Evolutionary conservation across 2,888 invertebrate genomes (phyloP).

Genomic region (Colostygia pectinataria): DNA sequence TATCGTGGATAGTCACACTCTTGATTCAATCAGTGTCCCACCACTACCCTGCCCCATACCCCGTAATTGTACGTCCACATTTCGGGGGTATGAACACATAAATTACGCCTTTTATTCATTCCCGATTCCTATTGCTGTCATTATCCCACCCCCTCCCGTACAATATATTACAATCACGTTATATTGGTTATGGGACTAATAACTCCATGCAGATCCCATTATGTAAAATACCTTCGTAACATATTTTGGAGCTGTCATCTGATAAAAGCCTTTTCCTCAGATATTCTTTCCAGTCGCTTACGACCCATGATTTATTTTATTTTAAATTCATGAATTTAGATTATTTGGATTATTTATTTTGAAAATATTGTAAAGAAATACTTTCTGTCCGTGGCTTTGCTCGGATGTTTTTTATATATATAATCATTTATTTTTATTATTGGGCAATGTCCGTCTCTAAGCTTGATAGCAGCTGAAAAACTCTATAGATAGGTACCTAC

Average conservation of each 20-base stretch:
- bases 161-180: slow-evolving; percentile 23
- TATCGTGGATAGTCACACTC: slow-evolving; percentile 35
- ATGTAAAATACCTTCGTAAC: slow-evolving; percentile 8
- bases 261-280: too few species aligned
- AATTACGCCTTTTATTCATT: slow-evolving; percentile 78
- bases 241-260: neutral
- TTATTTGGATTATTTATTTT: too few species aligned
- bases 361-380: too few species aligned
- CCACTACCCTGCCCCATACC: slow-evolving; percentile 43
- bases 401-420: too few species aligned
- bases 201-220: slow-evolving; percentile 11
- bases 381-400: too few species aligned
- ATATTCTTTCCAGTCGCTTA: neutral
- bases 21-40: slow-evolving; percentile 27
- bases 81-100: slow-evolving; percentile 71
- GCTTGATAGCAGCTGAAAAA: too few species aligned
- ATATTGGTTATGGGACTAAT: slow-evolving; percentile 24
- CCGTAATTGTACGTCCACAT: slow-evolving; percentile 70
- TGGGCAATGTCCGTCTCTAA: too few species aligned
- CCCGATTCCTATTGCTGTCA: slow-evolving; percentile 73
- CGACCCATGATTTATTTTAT: neutral
- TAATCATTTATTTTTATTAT: too few species aligned
- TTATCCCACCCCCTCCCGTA: slow-evolving; percentile 50
- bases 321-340: neutral
- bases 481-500: too few species aligned